A percentile compares a stretch with the other conserved stretches of the same genome.
These are phyloP conservation scores for Drosophila ezoana DNA, from an alignment of 2,888 invertebrate species.

Conservation along the genomic window DNA sequence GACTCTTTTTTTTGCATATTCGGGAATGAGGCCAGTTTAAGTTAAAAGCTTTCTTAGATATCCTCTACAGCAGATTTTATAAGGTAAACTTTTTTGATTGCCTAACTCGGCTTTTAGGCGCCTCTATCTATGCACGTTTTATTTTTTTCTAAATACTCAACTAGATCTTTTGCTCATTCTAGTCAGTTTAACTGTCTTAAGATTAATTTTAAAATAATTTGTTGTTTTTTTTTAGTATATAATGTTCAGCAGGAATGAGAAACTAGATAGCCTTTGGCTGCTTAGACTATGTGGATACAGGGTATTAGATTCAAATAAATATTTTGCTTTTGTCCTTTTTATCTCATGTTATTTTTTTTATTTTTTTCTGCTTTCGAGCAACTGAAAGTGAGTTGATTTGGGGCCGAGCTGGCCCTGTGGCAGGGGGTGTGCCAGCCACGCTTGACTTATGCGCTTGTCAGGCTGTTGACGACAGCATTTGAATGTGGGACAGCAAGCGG, in stretches of 20 bases:
- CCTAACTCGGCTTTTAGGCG: no score
- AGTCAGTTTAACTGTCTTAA: no score
- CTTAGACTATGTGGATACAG: slow-evolving; percentile 3
- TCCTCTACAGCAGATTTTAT: no score
- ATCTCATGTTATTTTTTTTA: slow-evolving; percentile 24
- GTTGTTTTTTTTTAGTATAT: no score
- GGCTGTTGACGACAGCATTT: slow-evolving; percentile 55
- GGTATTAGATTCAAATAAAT: slow-evolving; percentile 59
- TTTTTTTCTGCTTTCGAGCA: slow-evolving; percentile 36
- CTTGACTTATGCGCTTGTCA: slow-evolving; percentile 38
- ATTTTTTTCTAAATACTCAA: no score
- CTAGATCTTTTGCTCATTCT: no score
- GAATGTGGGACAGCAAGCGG: slow-evolving; percentile 51
- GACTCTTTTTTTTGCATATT: no score
- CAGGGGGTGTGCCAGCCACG: slow-evolving; percentile 4
- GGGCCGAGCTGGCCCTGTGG: slow-evolving; percentile 7
- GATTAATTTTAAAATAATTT: no score
- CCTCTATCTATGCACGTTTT: no score
- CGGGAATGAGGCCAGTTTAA: no score
- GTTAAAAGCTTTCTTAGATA: no score
- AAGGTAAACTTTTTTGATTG: no score
- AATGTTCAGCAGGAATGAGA: neutral
- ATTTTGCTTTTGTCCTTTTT: slow-evolving; percentile 40
- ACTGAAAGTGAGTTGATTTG: slow-evolving; percentile 63
- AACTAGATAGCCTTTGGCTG: neutral